Percentiles rank a stretch among this genome's conserved stretches.
phyloP scores from a whole-genome alignment of 2,113 vertebrate genomes.

The Chaetorhynchus papuensis region DNA sequence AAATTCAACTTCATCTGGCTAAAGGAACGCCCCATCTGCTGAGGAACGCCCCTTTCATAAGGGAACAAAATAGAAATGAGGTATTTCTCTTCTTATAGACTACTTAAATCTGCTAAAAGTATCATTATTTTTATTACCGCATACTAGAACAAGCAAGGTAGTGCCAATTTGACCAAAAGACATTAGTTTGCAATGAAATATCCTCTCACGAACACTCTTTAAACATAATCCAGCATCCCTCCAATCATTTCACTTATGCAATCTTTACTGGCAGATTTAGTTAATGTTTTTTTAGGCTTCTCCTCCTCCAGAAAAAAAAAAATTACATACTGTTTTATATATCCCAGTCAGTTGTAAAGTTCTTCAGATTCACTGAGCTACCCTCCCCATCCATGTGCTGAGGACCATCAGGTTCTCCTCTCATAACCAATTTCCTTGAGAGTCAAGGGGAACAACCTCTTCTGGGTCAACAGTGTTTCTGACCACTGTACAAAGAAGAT shows the following conservation, averaged over 20 bases:
- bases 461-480: background rate
- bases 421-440: background rate
- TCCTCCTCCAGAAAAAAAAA: background rate
- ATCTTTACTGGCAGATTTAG: background rate
- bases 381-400: background rate
- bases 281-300: background rate
- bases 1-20: background rate
- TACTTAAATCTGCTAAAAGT: background rate
- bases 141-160: background rate
- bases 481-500: background rate
- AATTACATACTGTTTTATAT: background rate
- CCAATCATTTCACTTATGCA: background rate
- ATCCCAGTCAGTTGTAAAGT: background rate
- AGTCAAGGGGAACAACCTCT: background rate
- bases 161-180: background rate
- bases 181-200: background rate
- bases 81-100: background rate
- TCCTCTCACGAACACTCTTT: background rate
- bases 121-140: background rate
- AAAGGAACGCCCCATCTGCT: background rate
- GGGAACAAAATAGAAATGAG: background rate
- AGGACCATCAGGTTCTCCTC: background rate
- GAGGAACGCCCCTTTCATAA: accelerated
- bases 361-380: background rate
- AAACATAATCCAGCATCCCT: background rate